Evolutionary conservation across 2,113 vertebrate species (phyloP), one percentile per base, ranked within the genome.

Genomic region (Elaphurus davidianus): DNA sequence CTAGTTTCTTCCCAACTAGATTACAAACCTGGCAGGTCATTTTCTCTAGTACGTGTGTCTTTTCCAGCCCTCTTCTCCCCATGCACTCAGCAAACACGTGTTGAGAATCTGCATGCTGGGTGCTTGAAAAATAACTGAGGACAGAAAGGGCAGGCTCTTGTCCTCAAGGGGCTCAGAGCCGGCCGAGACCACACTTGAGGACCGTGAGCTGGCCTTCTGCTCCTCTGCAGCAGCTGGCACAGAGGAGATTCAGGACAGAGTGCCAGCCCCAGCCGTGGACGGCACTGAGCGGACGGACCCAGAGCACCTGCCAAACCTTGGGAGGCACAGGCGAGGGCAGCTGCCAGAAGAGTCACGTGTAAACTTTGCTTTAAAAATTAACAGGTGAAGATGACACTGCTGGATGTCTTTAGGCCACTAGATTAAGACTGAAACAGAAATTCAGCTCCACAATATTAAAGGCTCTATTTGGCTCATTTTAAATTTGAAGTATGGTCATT

Each of bases 391-490:
- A n/a, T 36, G 52, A 92, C 12, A 43, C 33, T 47, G 25, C 4
- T 40, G 30, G 50, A 7, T 10, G 19, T 78, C 76, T 62, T 78
- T 47, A 54, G 50, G 47, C 40, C 55, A 91, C 6, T 5, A 91
- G 89, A 89, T 13, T 47, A 82, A 87, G 83, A 45, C 19, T 83
- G 82, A 55, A 90, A 88, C 91, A 36, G 30, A 90, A 93, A 85
- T 36, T 82, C 15, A 54, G 74, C 47, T 5, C 50, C 23, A 27
- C 27, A 76, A 43, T 8, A 74, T 85, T 60, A 87, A 90, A 87
- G 43, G 40, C 27, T 97, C 17, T 43, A 57, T 83, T 2, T 91
- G 54, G 64, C 57, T 52, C 50, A 90, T n/a, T 93, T 90, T n/a
- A 93, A 50, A 88, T 60, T 5, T 67, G 85, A 87, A 96, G 83